Base-by-base conservation (phyloP, 1,140 invertebrate genomes). In the Pseudomyrmex gracilis region DNA sequence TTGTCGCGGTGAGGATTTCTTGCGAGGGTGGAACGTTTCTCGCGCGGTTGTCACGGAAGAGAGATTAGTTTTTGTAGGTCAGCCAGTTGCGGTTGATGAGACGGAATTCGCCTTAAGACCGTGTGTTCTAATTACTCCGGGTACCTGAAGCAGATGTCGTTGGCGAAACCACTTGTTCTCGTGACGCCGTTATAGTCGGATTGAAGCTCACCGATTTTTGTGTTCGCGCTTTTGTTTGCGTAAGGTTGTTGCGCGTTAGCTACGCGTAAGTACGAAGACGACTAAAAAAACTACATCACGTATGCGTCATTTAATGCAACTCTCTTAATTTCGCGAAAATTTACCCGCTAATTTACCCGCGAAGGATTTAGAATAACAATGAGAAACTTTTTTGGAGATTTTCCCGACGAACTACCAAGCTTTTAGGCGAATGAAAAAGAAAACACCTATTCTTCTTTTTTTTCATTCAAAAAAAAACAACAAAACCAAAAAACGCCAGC, bases 81-180 rank as follows among this genome's bases (percentile, higher is more conserved):
- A 74, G 45, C 80, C 73, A 70, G 73, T 73, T 83, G 70, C 13
- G 70, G 45, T 71, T 86, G 84, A 86, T 80, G 84, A 83, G 78
- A 22, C 64, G 51, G 47, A 55, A 55, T 82, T 74, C 57, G 64
- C 60, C 78, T 68, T 68, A 24, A 20, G 70, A 43, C 20, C 8
- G 77, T 70, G 85, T 83, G 66, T 70, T 80, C 76, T 82, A 87
- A 87, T 87, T 87, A 86, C 66, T 83, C 7, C 12, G 45, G 53
- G 45, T 51, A 71, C 47, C 47, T 55, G 20, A 74, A 86, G 61
- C 34, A 55, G 17, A 60, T 73, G 67, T 85, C 51, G n/a, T 43
- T 13, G 57, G 47, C 17, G 68, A 71, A 34, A 34, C 34, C 34
- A 34, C 34, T 17, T 34, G 17, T 8, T 64, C 64, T 13, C 22